These are phyloP conservation scores for Lota lota DNA, from an alignment of 2,113 vertebrate species.

Conservation along the genomic window DNA sequence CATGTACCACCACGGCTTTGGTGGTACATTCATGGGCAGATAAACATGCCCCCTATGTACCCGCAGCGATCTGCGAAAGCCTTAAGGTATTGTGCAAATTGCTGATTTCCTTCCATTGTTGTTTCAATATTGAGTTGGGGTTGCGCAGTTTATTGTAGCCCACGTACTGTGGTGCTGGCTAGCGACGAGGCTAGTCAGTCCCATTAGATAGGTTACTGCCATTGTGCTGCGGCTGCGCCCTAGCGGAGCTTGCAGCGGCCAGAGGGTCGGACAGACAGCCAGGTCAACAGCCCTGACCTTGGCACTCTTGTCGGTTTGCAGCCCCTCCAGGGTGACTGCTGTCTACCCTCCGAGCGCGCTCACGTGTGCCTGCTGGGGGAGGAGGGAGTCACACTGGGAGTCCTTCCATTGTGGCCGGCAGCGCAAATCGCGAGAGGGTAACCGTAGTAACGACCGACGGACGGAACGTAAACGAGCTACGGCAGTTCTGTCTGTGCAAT, in stretches of 20 bases:
- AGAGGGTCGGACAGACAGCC: slow-evolving; percentile 36
- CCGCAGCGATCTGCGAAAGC: background rate
- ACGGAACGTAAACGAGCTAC: too few species aligned
- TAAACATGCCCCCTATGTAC: too few species aligned
- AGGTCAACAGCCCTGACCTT: slow-evolving; percentile 60
- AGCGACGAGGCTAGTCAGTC: background rate
- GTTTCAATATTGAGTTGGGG: background rate
- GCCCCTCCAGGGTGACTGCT: slow-evolving; percentile 35
- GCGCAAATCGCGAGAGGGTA: too few species aligned
- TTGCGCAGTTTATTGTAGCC: too few species aligned
- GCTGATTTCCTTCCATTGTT: background rate
- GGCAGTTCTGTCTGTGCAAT: too few species aligned
- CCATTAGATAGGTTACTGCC: slow-evolving; percentile 54
- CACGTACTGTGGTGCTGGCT: too few species aligned
- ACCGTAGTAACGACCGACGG: too few species aligned
- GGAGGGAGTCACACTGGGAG: too few species aligned
- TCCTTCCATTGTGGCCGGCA: too few species aligned
- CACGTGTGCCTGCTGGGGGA: slow-evolving; percentile 23
- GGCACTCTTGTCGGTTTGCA: slow-evolving; percentile 47
- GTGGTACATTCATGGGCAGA: too few species aligned
- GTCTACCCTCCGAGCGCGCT: slow-evolving; percentile 15
- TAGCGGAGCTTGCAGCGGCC: slow-evolving; percentile 38
- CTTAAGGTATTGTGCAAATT: background rate
- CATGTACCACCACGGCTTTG: too few species aligned
- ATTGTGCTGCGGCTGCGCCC: slow-evolving; percentile 39